phyloP scores from a whole-genome alignment of 2,113 vertebrate genomes.

The Vulpes ferrilata region DNA sequence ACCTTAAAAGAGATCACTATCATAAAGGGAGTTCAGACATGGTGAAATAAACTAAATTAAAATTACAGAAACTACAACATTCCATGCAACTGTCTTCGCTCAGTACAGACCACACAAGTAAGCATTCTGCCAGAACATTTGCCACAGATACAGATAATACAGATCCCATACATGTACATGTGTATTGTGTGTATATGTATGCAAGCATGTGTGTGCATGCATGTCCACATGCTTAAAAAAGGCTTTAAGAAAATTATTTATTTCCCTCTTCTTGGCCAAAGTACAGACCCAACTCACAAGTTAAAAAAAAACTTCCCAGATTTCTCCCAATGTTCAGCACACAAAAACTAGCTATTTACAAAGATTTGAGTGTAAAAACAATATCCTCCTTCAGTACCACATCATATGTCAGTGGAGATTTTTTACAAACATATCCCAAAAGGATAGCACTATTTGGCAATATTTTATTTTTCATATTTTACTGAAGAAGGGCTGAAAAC shows the following conservation, averaged over 20 bases:
- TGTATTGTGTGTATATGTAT: too few relatives aligned
- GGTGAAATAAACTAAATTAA: neutral
- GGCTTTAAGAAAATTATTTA: neutral
- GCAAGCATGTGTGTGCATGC: too few relatives aligned
- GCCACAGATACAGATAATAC: too few relatives aligned
- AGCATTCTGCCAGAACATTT: neutral
- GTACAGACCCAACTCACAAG: neutral
- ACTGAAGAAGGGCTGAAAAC: neutral
- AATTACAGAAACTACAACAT: neutral
- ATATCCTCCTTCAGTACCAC: neutral
- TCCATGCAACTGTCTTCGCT: neutral
- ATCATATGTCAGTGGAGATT: neutral
- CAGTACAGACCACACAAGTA: neutral
- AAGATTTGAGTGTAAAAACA: neutral
- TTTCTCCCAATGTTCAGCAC: neutral
- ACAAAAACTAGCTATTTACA: neutral
- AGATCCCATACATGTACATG: neutral
- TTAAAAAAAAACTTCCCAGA: neutral
- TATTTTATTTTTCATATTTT: neutral
- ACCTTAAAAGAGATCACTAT: neutral
- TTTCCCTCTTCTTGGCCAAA: neutral
- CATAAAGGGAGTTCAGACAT: neutral
- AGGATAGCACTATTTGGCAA: neutral
- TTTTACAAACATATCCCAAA: neutral
- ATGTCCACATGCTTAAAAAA: neutral